These are phyloP conservation scores for Phaethon lepturus DNA, from an alignment of 2,113 vertebrate species.

Conservation along the genomic window DNA sequence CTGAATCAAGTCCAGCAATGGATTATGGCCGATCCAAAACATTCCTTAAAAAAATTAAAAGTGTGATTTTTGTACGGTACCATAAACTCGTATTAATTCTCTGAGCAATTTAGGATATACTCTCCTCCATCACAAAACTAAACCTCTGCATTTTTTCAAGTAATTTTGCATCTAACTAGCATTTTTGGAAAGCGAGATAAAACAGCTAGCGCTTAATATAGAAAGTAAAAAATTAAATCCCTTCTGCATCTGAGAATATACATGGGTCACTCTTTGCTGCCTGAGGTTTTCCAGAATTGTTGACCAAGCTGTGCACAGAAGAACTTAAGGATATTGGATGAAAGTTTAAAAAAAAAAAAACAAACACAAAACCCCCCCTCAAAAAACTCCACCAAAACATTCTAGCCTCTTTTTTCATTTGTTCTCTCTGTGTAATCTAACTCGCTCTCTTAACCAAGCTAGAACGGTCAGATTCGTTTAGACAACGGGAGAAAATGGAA, in stretches of 20 bases:
- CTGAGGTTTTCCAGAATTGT: conserved; percentile 72
- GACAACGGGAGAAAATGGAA: background rate
- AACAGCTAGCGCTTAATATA: conserved; percentile 66
- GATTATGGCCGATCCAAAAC: conserved; percentile 20
- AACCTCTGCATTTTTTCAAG: conserved; percentile 44
- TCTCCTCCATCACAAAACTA: conserved; percentile 72
- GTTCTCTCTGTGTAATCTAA: background rate
- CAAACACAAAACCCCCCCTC: background rate
- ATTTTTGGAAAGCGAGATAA: conserved; percentile 73
- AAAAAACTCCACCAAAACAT: background rate
- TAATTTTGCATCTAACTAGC: conserved; percentile 48
- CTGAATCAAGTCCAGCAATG: conserved; percentile 41
- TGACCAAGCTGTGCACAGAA: conserved; percentile 60
- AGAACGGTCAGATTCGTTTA: background rate
- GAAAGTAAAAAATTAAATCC: conserved; percentile 65
- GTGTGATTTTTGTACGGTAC: conserved; percentile 55
- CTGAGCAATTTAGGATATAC: conserved; percentile 63
- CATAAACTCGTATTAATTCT: conserved; percentile 52
- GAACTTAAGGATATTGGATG: conserved; percentile 10
- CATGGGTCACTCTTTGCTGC: conserved; percentile 54
- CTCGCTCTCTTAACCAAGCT: background rate
- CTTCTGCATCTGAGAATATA: conserved; percentile 56
- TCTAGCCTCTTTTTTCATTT: background rate
- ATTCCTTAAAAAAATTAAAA: conserved; percentile 13
- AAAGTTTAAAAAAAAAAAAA: background rate